phyloP scores from a whole-genome alignment of 2,113 vertebrate species.

The Cochlearius cochlearius region DNA sequence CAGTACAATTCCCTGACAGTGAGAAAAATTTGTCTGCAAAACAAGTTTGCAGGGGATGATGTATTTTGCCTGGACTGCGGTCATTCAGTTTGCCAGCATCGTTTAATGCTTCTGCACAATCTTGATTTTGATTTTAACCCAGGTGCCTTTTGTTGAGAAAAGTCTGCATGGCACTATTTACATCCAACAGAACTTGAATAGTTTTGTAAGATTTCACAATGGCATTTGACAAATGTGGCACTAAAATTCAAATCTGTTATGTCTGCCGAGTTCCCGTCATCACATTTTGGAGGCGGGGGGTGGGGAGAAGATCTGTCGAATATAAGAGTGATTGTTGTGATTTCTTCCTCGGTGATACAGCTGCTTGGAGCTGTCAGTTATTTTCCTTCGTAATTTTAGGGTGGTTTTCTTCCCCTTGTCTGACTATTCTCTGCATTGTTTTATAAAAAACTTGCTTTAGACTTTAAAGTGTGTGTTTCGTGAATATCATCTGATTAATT shows the following conservation, averaged over 20 bases:
- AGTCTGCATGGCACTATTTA: background rate
- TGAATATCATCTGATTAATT: constrained; percentile 21
- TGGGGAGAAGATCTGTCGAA: background rate
- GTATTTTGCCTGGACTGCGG: background rate
- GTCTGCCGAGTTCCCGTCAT: background rate
- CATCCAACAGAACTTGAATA: background rate
- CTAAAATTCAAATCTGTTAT: background rate
- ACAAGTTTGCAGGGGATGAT: background rate
- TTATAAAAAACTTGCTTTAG: background rate
- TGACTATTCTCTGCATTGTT: background rate
- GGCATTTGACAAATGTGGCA: background rate
- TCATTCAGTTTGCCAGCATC: background rate
- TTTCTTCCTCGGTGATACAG: background rate
- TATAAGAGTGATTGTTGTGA: background rate
- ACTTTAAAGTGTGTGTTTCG: background rate
- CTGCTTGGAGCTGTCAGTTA: background rate
- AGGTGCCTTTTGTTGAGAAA: background rate
- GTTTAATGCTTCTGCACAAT: background rate
- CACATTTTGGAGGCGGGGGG: background rate
- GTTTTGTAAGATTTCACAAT: background rate
- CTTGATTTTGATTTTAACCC: background rate
- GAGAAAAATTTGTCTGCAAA: background rate
- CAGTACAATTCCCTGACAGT: background rate
- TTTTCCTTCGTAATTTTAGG: background rate
- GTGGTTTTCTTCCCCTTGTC: background rate